Evolutionary conservation across 2,113 vertebrate genomes (phyloP).

Genomic region (Sander lucioperca): DNA sequence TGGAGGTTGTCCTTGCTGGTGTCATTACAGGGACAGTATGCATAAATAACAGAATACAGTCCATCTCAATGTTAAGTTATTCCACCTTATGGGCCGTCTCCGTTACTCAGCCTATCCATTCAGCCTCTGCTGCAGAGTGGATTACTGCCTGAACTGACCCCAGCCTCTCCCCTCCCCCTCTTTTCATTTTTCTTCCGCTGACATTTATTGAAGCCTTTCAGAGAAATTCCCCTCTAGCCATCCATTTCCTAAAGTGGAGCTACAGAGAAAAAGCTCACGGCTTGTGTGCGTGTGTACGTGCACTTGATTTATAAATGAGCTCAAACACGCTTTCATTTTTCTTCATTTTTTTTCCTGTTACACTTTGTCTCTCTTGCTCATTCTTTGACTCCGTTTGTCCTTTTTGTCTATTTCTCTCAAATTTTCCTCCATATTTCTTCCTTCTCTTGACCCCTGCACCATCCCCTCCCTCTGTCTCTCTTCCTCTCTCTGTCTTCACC

Average conservation of each 20-base stretch:
- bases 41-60: slow-evolving; percentile 56
- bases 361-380: slow-evolving; percentile 24
- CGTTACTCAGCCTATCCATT: slow-evolving; percentile 64
- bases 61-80: slow-evolving; percentile 69
- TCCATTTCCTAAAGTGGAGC: slow-evolving; percentile 83
- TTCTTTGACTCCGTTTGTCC: slow-evolving; percentile 28
- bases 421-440: slow-evolving; percentile 21
- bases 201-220: slow-evolving; percentile 85
- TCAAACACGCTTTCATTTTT: slow-evolving; percentile 35
- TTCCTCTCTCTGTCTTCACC: not conserved
- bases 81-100: slow-evolving; percentile 62
- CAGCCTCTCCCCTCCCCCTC: slow-evolving; percentile 53
- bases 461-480: not conserved
- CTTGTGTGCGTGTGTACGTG: slow-evolving; percentile 39
- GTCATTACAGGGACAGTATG: slow-evolving; percentile 41
- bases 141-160: slow-evolving; percentile 74
- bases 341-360: slow-evolving; percentile 4
- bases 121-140: slow-evolving; percentile 68
- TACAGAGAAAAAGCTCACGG: slow-evolving; percentile 58
- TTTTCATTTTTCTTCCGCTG: slow-evolving; percentile 77
- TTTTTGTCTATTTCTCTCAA: slow-evolving; percentile 43
- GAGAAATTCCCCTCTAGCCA: slow-evolving; percentile 80
- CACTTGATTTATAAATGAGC: slow-evolving; percentile 69
- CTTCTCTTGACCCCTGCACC: slow-evolving; percentile 5
- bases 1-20: slow-evolving; percentile 46